A percentile compares a stretch with the other conserved stretches of the same genome.
phyloP scores from a whole-genome alignment of 2,797 vertebrate genomes.

The Acestrorhynchus altus region DNA sequence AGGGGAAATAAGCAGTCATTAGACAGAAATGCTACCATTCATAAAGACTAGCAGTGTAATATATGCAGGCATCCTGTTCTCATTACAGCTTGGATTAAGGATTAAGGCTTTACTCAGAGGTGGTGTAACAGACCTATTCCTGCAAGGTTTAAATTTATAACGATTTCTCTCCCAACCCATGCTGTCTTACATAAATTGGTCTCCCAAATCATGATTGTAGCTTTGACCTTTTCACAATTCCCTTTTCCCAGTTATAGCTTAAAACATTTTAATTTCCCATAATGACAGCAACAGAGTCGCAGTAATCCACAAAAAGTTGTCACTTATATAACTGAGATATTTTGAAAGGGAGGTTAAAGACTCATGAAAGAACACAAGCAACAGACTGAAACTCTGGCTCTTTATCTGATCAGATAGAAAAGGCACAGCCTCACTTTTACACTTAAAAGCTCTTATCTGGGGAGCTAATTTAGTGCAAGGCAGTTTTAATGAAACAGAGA shows the following conservation, averaged over 20 bases:
- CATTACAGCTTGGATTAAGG: too few relatives aligned
- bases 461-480: slow-evolving; percentile 7
- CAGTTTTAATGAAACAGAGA: background rate
- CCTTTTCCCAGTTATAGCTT: background rate
- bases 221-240: background rate
- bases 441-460: slow-evolving; percentile 5
- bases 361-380: background rate
- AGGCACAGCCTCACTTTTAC: background rate
- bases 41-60: too few relatives aligned
- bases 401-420: background rate
- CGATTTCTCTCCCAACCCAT: background rate
- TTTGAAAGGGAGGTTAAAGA: background rate
- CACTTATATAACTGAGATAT: background rate
- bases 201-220: background rate
- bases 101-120: too few relatives aligned
- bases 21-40: too few relatives aligned
- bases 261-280: background rate
- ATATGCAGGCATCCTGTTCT: too few relatives aligned
- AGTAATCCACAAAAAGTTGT: background rate
- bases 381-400: background rate
- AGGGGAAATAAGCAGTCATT: too few relatives aligned
- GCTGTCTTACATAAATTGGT: background rate
- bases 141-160: background rate
- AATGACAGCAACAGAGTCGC: background rate
- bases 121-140: too few relatives aligned